Evolutionary conservation across 2,113 vertebrate genomes (phyloP).

Genomic region (Gymnocephalus cernua): DNA sequence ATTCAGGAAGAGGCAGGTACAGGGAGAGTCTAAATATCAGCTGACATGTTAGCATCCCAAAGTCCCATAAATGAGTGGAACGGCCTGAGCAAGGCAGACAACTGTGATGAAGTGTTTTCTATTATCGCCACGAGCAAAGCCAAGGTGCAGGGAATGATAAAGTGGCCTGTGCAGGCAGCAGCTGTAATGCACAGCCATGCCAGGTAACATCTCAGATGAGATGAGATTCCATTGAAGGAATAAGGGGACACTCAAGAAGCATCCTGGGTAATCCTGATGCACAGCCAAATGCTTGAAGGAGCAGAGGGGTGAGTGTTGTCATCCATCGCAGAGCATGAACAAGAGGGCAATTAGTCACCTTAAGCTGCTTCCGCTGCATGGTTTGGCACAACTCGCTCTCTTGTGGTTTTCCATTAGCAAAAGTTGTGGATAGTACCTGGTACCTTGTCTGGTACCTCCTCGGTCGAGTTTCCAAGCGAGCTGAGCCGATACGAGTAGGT

Average conservation of each 20-base stretch:
- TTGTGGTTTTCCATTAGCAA: too few relatives aligned
- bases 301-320: slow-evolving; percentile 48
- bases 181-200: slow-evolving; percentile 44
- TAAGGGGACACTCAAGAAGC: slow-evolving; percentile 42
- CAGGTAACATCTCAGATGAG: slow-evolving; percentile 51
- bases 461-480: too few relatives aligned
- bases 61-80: slow-evolving; percentile 58
- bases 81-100: slow-evolving; percentile 44
- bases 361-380: too few relatives aligned
- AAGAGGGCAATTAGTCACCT: slow-evolving; percentile 62
- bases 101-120: slow-evolving; percentile 73
- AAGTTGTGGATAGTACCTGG: too few relatives aligned
- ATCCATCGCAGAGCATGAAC: slow-evolving; percentile 42
- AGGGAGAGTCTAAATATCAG: slow-evolving; percentile 59
- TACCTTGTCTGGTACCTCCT: too few relatives aligned
- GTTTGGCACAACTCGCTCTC: too few relatives aligned
- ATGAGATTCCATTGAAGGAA: slow-evolving; percentile 60
- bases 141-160: slow-evolving; percentile 62
- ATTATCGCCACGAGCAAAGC: slow-evolving; percentile 56
- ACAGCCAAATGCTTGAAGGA: slow-evolving; percentile 19
- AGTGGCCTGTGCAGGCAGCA: slow-evolving; percentile 41
- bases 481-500: too few relatives aligned
- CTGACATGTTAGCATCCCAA: slow-evolving; percentile 55
- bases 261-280: slow-evolving; percentile 55
- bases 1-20: slow-evolving; percentile 51